These are phyloP conservation scores for Eupithecia subumbrata DNA, from an alignment of 2,888 invertebrate species.

Conservation along the genomic window DNA sequence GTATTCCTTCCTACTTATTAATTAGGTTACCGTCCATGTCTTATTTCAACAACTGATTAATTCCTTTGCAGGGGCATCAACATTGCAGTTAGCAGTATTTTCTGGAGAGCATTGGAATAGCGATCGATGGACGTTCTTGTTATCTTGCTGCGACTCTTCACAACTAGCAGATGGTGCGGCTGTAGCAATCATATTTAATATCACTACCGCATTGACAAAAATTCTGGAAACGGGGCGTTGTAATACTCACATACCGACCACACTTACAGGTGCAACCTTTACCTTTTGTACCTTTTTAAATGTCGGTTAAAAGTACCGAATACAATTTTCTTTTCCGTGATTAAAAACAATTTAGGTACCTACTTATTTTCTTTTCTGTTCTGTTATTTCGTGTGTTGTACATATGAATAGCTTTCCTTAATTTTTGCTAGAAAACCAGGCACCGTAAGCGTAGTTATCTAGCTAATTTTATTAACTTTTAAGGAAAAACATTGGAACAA, in stretches of 20 bases:
- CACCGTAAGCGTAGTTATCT: neutral
- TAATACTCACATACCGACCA: slow-evolving; percentile 74
- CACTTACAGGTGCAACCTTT: slow-evolving; percentile 69
- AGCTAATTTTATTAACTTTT: slow-evolving; percentile 27
- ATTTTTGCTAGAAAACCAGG: neutral
- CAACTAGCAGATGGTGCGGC: slow-evolving; percentile 79
- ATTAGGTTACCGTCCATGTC: neutral
- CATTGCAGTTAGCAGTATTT: slow-evolving; percentile 76
- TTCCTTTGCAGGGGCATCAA: slow-evolving; percentile 69
- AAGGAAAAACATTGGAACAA: slow-evolving; percentile 75
- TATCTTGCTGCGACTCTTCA: slow-evolving; percentile 76
- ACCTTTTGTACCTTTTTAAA: neutral
- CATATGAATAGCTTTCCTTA: no score
- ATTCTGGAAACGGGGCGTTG: slow-evolving; percentile 75
- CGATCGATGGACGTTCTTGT: slow-evolving; percentile 68
- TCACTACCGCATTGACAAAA: slow-evolving; percentile 64
- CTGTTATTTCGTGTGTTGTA: neutral
- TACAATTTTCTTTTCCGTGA: no score
- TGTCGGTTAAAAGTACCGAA: neutral
- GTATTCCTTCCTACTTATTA: neutral
- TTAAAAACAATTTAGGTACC: neutral
- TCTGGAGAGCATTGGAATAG: slow-evolving; percentile 70
- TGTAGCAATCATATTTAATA: slow-evolving; percentile 75
- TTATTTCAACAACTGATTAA: neutral
- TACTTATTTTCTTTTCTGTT: neutral